Evolutionary conservation across 2,888 invertebrate species (phyloP).

Genomic region (Parapristionchus giblindavisi): DNA sequence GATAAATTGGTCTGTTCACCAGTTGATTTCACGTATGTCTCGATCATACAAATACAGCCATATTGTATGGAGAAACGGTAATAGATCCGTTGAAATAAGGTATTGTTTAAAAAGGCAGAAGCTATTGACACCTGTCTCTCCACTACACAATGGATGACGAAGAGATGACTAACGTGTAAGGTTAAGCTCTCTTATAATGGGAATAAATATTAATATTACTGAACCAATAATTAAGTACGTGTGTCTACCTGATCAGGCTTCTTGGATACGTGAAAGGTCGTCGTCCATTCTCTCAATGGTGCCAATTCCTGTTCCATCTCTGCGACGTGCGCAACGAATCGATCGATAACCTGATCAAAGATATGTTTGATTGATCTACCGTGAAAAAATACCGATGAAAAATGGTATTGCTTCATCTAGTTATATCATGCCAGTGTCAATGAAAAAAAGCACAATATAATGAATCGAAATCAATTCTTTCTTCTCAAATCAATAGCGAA

Average conservation of each 20-base stretch:
- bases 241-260: constrained; percentile 47
- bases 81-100: too few species aligned
- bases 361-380: neutral
- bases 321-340: constrained; percentile 59
- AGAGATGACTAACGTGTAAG: too few species aligned
- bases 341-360: constrained; percentile 51
- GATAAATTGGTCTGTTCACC: too few species aligned
- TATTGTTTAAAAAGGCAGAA: neutral
- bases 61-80: too few species aligned
- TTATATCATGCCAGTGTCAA: neutral
- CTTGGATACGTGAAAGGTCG: constrained; percentile 48
- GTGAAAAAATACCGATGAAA: too few species aligned
- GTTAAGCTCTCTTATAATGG: too few species aligned
- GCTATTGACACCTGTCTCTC: neutral
- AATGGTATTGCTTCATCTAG: too few species aligned
- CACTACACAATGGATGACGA: too few species aligned
- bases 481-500: neutral
- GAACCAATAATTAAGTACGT: neutral
- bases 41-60: too few species aligned
- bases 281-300: constrained; percentile 59
- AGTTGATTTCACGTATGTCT: too few species aligned
- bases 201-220: neutral
- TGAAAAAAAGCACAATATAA: too few species aligned
- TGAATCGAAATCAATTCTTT: too few species aligned
- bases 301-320: constrained; percentile 55